Evolutionary conservation across 2,113 vertebrate species (phyloP).

Genomic region (Paradoxurus hermaphroditus): DNA sequence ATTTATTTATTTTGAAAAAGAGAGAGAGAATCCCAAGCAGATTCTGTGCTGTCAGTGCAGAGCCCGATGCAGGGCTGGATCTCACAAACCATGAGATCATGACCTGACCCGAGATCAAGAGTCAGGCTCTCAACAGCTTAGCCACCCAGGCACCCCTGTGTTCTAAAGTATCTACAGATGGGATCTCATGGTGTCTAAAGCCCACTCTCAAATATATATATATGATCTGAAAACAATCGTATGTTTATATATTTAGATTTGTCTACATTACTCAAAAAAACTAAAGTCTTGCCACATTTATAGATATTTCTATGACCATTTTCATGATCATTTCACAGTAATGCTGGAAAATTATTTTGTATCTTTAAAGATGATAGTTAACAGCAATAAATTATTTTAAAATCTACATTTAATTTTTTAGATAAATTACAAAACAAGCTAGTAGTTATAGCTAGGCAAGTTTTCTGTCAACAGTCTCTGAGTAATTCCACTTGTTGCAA

Average conservation of each 20-base stretch:
- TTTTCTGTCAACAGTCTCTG: not conserved
- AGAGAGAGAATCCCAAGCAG: too few species aligned
- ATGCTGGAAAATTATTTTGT: not conserved
- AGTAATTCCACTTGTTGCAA: not conserved
- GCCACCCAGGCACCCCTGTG: too few species aligned
- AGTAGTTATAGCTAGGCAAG: not conserved
- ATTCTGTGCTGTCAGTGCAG: too few species aligned
- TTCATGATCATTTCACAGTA: not conserved
- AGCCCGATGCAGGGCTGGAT: too few species aligned
- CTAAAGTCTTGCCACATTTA: not conserved
- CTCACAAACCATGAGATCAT: too few species aligned
- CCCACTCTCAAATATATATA: not conserved
- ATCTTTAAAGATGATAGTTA: not conserved
- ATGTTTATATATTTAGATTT: constrained; percentile 3
- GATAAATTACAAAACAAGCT: not conserved
- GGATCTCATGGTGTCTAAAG: not conserved
- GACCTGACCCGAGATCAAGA: too few species aligned
- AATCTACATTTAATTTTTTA: not conserved
- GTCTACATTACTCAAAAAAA: not conserved
- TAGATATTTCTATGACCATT: not conserved
- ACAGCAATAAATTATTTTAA: not conserved
- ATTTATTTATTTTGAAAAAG: too few species aligned
- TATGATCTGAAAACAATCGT: not conserved
- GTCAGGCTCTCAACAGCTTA: too few species aligned
- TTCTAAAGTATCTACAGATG: not conserved